phyloP scores from a whole-genome alignment of 2,113 vertebrate genomes.

The Phycodurus eques region DNA sequence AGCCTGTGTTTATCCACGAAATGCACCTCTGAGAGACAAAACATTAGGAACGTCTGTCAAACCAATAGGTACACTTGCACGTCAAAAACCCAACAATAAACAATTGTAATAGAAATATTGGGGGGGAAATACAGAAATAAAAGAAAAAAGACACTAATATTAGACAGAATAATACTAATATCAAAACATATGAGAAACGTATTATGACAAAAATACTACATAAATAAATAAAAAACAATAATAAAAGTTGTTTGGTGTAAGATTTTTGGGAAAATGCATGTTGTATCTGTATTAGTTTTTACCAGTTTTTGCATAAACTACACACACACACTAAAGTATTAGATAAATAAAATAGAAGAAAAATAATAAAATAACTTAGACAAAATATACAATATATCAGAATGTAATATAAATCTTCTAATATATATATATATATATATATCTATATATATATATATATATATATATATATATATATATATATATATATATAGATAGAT shows the following conservation, averaged over 20 bases:
- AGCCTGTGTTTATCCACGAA: slow-evolving; percentile 41
- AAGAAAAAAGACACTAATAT: neutral
- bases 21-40: slow-evolving; percentile 7
- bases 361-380: too few relatives aligned
- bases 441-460: neutral
- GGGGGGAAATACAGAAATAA: neutral
- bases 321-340: too few relatives aligned
- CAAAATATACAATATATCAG: too few relatives aligned
- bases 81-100: neutral
- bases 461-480: neutral
- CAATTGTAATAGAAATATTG: neutral
- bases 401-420: too few relatives aligned
- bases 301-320: too few relatives aligned
- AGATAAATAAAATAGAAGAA: neutral
- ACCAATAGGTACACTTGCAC: neutral
- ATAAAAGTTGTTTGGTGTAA: too few relatives aligned
- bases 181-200: too few relatives aligned
- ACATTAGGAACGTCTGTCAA: neutral
- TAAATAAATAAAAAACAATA: too few relatives aligned
- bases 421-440: too few relatives aligned
- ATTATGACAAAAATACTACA: too few relatives aligned
- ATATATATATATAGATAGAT: neutral
- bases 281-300: too few relatives aligned
- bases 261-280: too few relatives aligned
- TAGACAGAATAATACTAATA: neutral